Evolutionary conservation across 2,113 vertebrate species (phyloP), one percentile per base, ranked within the genome.

Genomic region (Poeciliopsis prolifica): DNA sequence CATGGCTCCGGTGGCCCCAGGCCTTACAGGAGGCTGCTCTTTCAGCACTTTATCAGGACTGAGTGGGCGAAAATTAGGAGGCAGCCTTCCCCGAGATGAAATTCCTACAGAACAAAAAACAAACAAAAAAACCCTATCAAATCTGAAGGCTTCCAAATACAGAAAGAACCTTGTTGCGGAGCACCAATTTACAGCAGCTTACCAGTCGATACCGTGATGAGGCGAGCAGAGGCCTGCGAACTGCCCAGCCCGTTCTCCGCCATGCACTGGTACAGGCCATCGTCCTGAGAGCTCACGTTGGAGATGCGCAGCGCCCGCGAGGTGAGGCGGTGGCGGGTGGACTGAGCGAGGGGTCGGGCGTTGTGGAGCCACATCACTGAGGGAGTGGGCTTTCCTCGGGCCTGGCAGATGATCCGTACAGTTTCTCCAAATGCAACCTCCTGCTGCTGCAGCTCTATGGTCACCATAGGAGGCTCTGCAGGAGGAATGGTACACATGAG

Each of bases 261-360:
- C 96, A 99, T 95, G 91, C 98, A 99, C 89, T 99, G 98, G 93
- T 99, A 99, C 66, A 99, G 94, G 1, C 98, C 98, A 0, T 97
- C 96, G 0, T 99, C 98, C 90, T 97, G 96, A 0, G 96, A 95
- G 69, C 96, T 96, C 74, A 97, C 95, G 0, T 94, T 95, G 76
- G 92, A 84, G 72, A 99, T 91, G 0, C 95, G 94, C 78, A 99
- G 92, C 0, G 86, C 78, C 3, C 88, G 86, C 3, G 91, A 77
- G 0, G 94, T 94, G 0, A 97, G 85, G 30, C 94, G 95, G 74
- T 98, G 95, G 61, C 95, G 96, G 1, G 91, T 89, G 37, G 95
- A 96, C 13, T 93, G 88, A 0, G 89, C 48, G 0, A 99, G 93
- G 0, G 96, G 97, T 44, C 90, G 86, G 0, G 97, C 96, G 0